Evolutionary conservation across 2,113 vertebrate species (phyloP).

Genomic region (Cinclus mexicanus): DNA sequence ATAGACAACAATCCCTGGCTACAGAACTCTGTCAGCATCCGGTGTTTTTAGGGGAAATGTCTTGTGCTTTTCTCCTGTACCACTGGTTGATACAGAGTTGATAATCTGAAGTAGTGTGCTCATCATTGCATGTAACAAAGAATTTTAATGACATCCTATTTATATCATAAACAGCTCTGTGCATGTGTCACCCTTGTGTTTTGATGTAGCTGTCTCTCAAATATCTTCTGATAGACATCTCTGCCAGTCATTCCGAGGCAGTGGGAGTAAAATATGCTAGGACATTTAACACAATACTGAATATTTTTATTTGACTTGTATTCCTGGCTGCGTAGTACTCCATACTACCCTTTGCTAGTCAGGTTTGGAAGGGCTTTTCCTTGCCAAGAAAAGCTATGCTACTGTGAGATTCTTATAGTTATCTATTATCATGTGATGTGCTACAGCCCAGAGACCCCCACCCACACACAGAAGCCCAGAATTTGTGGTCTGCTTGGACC

Average conservation of each 20-base stretch:
- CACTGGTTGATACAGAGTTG: neutral
- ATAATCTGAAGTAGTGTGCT: neutral
- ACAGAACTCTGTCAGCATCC: neutral
- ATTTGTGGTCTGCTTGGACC: neutral
- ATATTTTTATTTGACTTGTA: neutral
- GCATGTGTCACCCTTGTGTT: conserved; percentile 1
- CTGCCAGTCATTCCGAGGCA: neutral
- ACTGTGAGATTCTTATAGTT: neutral
- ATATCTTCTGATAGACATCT: conserved; percentile 17
- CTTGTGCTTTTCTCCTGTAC: neutral
- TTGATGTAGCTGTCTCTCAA: neutral
- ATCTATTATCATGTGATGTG: rapidly evolving
- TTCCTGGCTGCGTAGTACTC: neutral
- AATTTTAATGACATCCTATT: neutral
- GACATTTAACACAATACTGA: neutral
- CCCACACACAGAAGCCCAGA: rapidly evolving
- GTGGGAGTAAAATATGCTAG: conserved; percentile 32
- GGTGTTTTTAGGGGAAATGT: neutral
- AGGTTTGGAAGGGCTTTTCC: neutral
- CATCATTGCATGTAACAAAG: neutral
- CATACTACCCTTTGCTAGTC: neutral
- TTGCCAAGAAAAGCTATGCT: neutral
- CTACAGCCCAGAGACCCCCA: neutral
- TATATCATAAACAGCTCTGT: neutral
- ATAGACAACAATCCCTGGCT: neutral